Base-by-base conservation (phyloP, 2,888 invertebrate genomes). In the Asteroscopus sphinx region DNA sequence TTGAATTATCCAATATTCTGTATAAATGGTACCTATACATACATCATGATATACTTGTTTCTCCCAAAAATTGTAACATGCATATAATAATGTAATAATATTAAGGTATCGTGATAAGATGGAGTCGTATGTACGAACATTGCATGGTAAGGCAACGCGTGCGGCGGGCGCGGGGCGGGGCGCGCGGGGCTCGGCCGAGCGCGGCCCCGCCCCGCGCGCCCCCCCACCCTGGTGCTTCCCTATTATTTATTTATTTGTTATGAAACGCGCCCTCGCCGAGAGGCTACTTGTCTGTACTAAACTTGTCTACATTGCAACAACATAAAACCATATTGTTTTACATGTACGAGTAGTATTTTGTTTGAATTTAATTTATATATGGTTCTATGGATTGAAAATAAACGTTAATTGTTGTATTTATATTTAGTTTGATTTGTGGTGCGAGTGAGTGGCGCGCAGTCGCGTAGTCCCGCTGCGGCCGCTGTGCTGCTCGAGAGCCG, bases 321-420 rank as follows among this genome's bases (percentile, higher is more conserved):
- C 88, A 86, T 89, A 86, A 86, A 90, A 90, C 90, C 89, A 90
- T 89, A 88, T 87, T 89, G 81, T 90, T 86, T 87, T 85, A 83
- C 80, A 80, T 87, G 85, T 90, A 89, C 83, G 82, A 86, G 89
- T 92, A 91, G 91, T 88, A 88, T 88, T 92, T 90, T 85, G 86
- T 89, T 91, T 91, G 87, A 89, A 80, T 89, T 88, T 91, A 86
- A 92, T 90, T 90, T 90, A 91, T 91, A 76, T 76, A 91, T 91
- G 92, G 92, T 93, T 91, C 92, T 91, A 88, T 92, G 93, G 91
- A 93, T 91, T 93, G 89, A 93, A 82, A 93, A 93, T 93, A 93
- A 93, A 93, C 85, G 91, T 92, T 92, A 89, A 89, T 89, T 93
- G 92, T 92, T 93, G 92, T 93, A 93, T 87, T 86, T 88, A 87